Base-by-base conservation (phyloP, 2,113 vertebrate species). In the Phalacrocorax aristotelis region DNA sequence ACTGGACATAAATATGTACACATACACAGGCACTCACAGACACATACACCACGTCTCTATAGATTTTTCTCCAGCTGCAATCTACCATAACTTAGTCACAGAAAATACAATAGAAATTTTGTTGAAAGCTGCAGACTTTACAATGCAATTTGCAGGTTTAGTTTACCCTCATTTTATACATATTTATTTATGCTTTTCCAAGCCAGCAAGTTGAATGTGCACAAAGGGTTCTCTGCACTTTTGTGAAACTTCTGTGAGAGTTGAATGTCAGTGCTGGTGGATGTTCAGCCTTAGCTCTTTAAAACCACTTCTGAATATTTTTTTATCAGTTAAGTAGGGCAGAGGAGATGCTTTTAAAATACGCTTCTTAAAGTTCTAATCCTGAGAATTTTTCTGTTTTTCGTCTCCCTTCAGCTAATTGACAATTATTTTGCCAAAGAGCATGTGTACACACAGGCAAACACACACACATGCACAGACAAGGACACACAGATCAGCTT, bases 341-440 rank as follows among this genome's bases (percentile, higher is more conserved):
- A 93, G 64, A 80, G 30, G 13, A 93, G 15, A 54, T 62, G 42
- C 11, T 78, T 90, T 79, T 55, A 88, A 92, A 88, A 65, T 34
- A 44, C 14, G 55, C 11, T 25, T 64, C 32, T 85, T 48, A 66
- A 71, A 57, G 32, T 60, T 54, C 19, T 69, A 75, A 51, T 40
- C 7, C 25, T 72, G 18, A 7, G 20, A 27, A 26, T 68, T 86
- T 60, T 77, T 77, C 13, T 76, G n/a, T 2, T 88, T 93, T 95
- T 90, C 25, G 49, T 60, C 15, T 90, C 2, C 1, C 13, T 79
- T 18, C 25, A 38, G 18, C 16, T 79, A 91, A 78, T 21, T 66
- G 34, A 52, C 42, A 77, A 27, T 38, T 68, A 38, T 84, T 84
- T 91, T 71, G 6, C 12, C 26, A 44, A 82, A 60, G 15, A 82